A percentile compares a stretch with the other conserved stretches of the same genome.
These are phyloP conservation scores for Sinonovacula constricta DNA, from an alignment of 1,140 invertebrate species.

Conservation along the genomic window DNA sequence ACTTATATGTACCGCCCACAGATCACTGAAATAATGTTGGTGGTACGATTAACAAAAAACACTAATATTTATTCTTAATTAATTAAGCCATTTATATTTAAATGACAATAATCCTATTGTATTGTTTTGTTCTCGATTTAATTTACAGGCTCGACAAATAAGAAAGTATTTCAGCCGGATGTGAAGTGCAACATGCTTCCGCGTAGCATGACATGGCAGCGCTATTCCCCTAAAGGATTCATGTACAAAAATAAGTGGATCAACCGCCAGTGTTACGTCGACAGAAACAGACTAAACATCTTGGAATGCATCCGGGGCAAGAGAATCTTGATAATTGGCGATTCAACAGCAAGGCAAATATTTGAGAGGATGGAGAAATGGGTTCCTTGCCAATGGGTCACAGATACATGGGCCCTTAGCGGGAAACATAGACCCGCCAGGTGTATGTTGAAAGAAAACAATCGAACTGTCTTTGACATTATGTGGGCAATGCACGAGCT, in stretches of 20 bases:
- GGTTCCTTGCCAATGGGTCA: slow-evolving; percentile 24
- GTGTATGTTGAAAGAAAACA: slow-evolving; percentile 10
- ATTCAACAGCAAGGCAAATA: slow-evolving; percentile 37
- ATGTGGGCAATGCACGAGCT: slow-evolving; percentile 25
- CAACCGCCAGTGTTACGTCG: slow-evolving; percentile 1
- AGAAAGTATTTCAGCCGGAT: too few relatives aligned
- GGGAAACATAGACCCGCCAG: slow-evolving; percentile 26
- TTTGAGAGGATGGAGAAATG: slow-evolving; percentile 6
- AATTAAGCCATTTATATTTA: too few relatives aligned
- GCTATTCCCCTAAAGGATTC: slow-evolving; percentile 13
- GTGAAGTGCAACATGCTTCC: too few relatives aligned
- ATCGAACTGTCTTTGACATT: background rate
- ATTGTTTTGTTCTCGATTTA: too few relatives aligned
- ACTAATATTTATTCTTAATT: too few relatives aligned
- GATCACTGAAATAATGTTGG: too few relatives aligned
- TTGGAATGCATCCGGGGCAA: slow-evolving; percentile 4
- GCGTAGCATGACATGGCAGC: too few relatives aligned
- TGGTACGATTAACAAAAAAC: too few relatives aligned
- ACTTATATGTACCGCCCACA: too few relatives aligned
- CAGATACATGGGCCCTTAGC: slow-evolving; percentile 19
- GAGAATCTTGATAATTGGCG: slow-evolving; percentile 24
- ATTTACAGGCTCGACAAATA: too few relatives aligned
- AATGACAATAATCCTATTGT: too few relatives aligned
- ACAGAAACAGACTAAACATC: background rate
- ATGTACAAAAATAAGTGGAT: slow-evolving; percentile 26